Evolutionary conservation across 1,140 invertebrate species (phyloP).

Genomic region (Ruditapes philippinarum): DNA sequence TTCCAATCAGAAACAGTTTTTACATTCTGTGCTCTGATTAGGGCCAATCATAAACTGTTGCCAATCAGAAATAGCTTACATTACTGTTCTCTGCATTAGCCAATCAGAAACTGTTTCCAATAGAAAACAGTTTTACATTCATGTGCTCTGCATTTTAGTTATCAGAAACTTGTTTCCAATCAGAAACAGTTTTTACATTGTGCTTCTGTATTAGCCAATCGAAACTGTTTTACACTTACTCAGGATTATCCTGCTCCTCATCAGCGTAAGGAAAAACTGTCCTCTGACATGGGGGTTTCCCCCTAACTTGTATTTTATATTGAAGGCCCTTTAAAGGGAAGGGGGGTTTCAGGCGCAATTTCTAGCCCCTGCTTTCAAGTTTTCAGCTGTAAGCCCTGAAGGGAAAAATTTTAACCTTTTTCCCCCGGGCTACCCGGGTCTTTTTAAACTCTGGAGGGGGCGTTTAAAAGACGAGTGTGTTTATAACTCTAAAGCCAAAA

Average conservation of each 20-base stretch:
- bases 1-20: too few species aligned
- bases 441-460: slow-evolving; percentile 12
- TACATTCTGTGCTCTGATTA: too few species aligned
- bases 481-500: slow-evolving; percentile 84
- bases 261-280: slow-evolving; percentile 67
- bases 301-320: slow-evolving; percentile 76
- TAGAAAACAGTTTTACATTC: too few species aligned
- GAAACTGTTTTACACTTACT: slow-evolving; percentile 63
- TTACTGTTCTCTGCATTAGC: too few species aligned
- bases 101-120: too few species aligned
- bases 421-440: slow-evolving; percentile 66
- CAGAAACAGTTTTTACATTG: too few species aligned
- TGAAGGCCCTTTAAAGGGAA: slow-evolving; percentile 84
- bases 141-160: too few species aligned
- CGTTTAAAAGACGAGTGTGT: slow-evolving; percentile 72
- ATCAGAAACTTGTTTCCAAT: too few species aligned
- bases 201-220: too few species aligned
- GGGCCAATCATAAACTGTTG: too few species aligned
- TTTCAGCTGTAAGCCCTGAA: slow-evolving; percentile 79
- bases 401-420: slow-evolving; percentile 77
- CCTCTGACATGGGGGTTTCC: slow-evolving; percentile 69
- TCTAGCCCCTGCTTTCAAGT: slow-evolving; percentile 84
- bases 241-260: slow-evolving; percentile 71
- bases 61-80: too few species aligned
- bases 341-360: slow-evolving; percentile 87